phyloP scores from a whole-genome alignment of 1,140 invertebrate species.

The Drosophila oshimai region DNA sequence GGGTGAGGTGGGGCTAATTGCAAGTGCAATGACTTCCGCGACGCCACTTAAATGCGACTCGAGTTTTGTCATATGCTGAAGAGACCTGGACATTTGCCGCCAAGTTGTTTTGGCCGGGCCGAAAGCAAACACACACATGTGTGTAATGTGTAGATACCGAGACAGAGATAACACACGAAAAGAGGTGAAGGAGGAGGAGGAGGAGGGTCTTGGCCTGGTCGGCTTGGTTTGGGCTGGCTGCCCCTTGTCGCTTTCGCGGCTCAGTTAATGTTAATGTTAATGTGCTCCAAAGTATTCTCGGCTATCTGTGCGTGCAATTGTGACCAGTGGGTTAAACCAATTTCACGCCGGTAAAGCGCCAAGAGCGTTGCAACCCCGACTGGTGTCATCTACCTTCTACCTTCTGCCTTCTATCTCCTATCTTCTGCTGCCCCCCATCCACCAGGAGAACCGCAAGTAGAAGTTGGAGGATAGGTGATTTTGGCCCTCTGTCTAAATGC shows the following conservation, averaged over 20 bases:
- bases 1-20: conserved; percentile 19
- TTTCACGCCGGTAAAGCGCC: conserved; percentile 81
- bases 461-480: not conserved
- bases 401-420: conserved; percentile 14
- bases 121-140: conserved; percentile 40
- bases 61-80: conserved; percentile 43
- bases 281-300: conserved; percentile 67
- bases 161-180: conserved; percentile 59
- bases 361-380: conserved; percentile 67
- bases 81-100: conserved; percentile 47
- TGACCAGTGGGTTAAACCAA: conserved; percentile 82
- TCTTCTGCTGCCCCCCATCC: not conserved
- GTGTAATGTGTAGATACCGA: conserved; percentile 62
- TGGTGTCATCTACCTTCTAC: conserved; percentile 58
- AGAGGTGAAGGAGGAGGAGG: not conserved
- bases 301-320: conserved; percentile 70
- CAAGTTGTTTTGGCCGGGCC: not conserved
- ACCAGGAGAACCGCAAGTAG: not conserved
- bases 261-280: conserved; percentile 77
- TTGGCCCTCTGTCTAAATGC: conserved; percentile 55
- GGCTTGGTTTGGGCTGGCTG: conserved; percentile 23
- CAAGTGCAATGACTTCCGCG: conserved; percentile 69
- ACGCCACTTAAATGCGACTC: conserved; percentile 63
- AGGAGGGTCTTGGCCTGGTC: conserved; percentile 32
- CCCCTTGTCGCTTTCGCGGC: conserved; percentile 73